These are phyloP conservation scores for Oxyscelio sp. DNA, from an alignment of 2,888 invertebrate species.

Conservation along the genomic window DNA sequence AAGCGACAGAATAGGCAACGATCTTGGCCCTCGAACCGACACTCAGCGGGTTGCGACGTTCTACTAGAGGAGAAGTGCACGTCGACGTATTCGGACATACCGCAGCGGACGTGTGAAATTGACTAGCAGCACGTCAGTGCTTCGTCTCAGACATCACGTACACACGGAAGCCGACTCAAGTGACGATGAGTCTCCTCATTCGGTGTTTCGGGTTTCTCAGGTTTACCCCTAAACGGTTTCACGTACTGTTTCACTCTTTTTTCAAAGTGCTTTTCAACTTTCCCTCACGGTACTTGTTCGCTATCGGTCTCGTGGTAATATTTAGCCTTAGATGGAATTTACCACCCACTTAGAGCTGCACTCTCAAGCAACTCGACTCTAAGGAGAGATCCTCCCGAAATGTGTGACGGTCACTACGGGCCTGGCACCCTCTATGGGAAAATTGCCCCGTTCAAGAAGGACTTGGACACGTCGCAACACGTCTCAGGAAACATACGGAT, in stretches of 20 bases:
- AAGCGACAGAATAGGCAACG: slow-evolving; percentile 81
- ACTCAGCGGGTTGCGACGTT: slow-evolving; percentile 90
- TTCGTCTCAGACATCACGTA: slow-evolving; percentile 79
- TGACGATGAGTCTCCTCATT: slow-evolving; percentile 82
- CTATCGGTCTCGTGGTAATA: slow-evolving; percentile 91
- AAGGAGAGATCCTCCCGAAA: slow-evolving; percentile 89
- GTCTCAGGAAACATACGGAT: slow-evolving; percentile 84
- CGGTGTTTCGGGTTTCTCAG: slow-evolving; percentile 90
- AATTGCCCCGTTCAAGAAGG: slow-evolving; percentile 89
- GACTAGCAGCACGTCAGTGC: slow-evolving; percentile 76
- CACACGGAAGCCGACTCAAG: slow-evolving; percentile 71
- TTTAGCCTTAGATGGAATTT: slow-evolving; percentile 90
- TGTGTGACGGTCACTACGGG: slow-evolving; percentile 89
- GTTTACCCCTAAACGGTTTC: slow-evolving; percentile 90
- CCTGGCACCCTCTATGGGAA: slow-evolving; percentile 90
- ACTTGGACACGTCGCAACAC: slow-evolving; percentile 87
- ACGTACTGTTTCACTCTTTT: slow-evolving; percentile 88
- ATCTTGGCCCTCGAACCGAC: slow-evolving; percentile 87
- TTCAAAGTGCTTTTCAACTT: slow-evolving; percentile 93
- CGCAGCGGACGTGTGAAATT: slow-evolving; percentile 66
- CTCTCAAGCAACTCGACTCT: slow-evolving; percentile 90
- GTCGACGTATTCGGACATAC: slow-evolving; percentile 79
- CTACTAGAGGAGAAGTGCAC: slow-evolving; percentile 89
- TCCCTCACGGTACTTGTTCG: slow-evolving; percentile 92
- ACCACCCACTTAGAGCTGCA: slow-evolving; percentile 90